Evolutionary conservation across 2,888 invertebrate species (phyloP).

Genomic region (Pasiphila rectangulata): DNA sequence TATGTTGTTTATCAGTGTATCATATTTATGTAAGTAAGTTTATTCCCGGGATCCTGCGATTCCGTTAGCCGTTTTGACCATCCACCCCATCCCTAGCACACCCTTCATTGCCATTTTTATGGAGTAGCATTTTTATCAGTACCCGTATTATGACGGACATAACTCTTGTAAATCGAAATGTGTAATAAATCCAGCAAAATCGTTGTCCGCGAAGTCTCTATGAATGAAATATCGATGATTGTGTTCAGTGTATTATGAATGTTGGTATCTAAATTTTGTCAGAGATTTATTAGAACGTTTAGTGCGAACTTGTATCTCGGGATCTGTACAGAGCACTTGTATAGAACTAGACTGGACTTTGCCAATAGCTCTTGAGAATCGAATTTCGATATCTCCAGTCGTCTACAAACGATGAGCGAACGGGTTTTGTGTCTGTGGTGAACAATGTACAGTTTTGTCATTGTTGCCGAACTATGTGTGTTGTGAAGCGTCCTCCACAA

Average conservation of each 20-base stretch:
- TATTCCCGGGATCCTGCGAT: no score
- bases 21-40: no score
- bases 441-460: background rate
- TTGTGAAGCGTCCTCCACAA: no score
- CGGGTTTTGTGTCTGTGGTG: background rate
- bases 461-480: background rate
- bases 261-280: constrained; percentile 2
- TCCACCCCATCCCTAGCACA: constrained; percentile 20
- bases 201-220: constrained; percentile 14
- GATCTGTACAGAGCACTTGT: no score
- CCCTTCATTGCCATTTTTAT: constrained; percentile 21
- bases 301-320: background rate
- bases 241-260: constrained; percentile 15
- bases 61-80: background rate
- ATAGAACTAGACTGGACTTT: no score
- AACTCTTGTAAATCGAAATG: constrained; percentile 26
- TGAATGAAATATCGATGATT: constrained; percentile 11
- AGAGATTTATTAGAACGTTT: background rate
- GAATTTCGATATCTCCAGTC: background rate
- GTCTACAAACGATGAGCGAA: background rate
- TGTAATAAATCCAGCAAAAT: constrained; percentile 26
- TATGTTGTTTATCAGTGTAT: no score
- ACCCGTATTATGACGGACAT: constrained; percentile 29
- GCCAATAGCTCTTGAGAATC: background rate
- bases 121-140: constrained; percentile 26